Evolutionary conservation across 2,113 vertebrate genomes (phyloP).

Genomic region (Rhizomys pruinosus): DNA sequence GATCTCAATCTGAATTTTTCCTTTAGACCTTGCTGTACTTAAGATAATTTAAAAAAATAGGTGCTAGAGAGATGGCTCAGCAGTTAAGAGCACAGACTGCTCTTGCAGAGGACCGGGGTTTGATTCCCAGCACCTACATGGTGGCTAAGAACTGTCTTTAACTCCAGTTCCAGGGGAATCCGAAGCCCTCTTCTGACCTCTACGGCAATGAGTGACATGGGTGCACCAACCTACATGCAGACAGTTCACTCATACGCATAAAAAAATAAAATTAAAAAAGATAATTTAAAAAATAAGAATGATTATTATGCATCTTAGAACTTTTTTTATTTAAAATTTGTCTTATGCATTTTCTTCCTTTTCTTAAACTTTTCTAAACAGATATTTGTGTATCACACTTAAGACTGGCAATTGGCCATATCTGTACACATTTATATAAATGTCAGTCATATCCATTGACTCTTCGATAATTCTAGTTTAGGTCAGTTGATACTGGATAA

Average conservation of each 20-base stretch:
- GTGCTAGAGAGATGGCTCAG: no score
- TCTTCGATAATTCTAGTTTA: neutral
- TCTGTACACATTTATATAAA: slow-evolving; percentile 8
- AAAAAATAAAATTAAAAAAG: no score
- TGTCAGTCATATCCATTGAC: neutral
- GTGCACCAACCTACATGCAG: no score
- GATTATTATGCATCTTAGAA: neutral
- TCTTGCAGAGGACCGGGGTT: no score
- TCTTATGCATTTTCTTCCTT: neutral
- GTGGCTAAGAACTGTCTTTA: no score
- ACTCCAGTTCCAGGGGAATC: no score
- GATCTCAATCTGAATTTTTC: neutral
- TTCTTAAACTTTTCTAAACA: neutral
- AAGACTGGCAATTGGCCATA: neutral
- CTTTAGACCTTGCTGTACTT: neutral
- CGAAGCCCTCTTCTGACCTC: no score
- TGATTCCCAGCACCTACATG: no score
- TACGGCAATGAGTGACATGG: no score
- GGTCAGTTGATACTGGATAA: neutral
- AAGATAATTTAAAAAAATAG: slow-evolving; percentile 14
- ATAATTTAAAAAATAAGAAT: slow-evolving; percentile 32
- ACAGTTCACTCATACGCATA: no score
- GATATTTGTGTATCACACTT: neutral
- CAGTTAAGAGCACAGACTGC: no score
- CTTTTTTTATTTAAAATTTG: slow-evolving; percentile 31